Percentiles rank a stretch among this genome's conserved stretches.
phyloP scores from a whole-genome alignment of 2,113 vertebrate species.

The Galeopterus variegatus region DNA sequence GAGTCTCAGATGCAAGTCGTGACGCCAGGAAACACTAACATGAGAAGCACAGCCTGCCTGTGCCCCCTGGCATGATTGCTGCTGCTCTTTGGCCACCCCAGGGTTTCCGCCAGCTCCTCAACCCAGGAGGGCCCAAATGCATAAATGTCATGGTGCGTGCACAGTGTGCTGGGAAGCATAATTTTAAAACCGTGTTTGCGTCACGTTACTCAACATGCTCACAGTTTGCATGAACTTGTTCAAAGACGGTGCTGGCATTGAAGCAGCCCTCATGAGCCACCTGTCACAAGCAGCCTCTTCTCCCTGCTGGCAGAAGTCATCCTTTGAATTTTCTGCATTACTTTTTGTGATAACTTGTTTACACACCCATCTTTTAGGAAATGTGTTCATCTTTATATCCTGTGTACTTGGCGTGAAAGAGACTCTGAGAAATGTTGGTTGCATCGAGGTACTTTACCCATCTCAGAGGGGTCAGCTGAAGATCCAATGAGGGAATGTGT shows the following conservation, averaged over 20 bases:
- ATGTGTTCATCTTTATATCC: not conserved
- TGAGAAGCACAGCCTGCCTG: too few relatives aligned
- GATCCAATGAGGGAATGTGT: fast-evolving
- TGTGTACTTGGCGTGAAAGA: not conserved
- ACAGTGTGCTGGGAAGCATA: fast-evolving
- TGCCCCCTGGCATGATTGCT: too few relatives aligned
- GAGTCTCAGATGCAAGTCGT: conserved; percentile 73
- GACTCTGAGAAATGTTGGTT: too few relatives aligned
- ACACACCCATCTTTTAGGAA: not conserved
- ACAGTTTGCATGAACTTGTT: not conserved
- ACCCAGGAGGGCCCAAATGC: fast-evolving
- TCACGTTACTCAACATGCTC: fast-evolving
- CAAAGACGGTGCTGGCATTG: not conserved
- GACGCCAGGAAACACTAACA: conserved; percentile 72
- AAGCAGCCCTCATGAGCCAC: not conserved
- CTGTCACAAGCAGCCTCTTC: not conserved
- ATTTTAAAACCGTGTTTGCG: fast-evolving
- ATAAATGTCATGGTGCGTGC: fast-evolving
- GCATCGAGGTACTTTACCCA: fast-evolving
- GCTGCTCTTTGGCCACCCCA: not conserved
- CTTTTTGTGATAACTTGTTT: not conserved
- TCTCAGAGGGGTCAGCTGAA: not conserved
- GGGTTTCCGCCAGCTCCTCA: too few relatives aligned
- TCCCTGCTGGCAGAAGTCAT: not conserved
- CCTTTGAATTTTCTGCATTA: fast-evolving